These are phyloP conservation scores for Hydraecia micacea DNA, from an alignment of 2,888 invertebrate genomes.

Conservation along the genomic window DNA sequence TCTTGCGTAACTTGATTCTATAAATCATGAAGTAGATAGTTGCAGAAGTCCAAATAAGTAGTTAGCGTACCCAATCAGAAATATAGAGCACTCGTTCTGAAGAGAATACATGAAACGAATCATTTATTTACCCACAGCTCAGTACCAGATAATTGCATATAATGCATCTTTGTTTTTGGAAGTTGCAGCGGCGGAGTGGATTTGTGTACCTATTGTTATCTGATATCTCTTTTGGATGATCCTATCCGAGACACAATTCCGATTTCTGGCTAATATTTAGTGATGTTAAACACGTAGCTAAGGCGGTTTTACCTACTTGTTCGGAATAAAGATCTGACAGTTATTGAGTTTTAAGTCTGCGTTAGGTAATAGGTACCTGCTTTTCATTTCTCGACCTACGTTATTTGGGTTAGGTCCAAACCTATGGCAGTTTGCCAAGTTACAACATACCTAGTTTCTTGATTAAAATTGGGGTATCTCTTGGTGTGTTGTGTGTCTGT, in stretches of 20 bases:
- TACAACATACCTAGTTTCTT: background rate
- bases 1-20: conserved; percentile 60
- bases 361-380: conserved; percentile 40
- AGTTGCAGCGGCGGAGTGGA: background rate
- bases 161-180: background rate
- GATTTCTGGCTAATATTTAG: conserved; percentile 2
- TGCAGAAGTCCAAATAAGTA: conserved; percentile 37
- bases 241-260: conserved; percentile 22
- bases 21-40: background rate
- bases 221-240: background rate
- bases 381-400: conserved; percentile 40
- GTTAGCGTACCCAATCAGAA: background rate
- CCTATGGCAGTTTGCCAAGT: conserved; percentile 8
- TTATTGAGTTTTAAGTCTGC: conserved; percentile 29
- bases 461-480: too few species aligned
- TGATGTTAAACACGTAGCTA: conserved; percentile 46
- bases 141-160: background rate
- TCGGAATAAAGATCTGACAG: conserved; percentile 33
- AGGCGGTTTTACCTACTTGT: conserved; percentile 46
- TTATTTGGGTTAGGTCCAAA: conserved; percentile 21
- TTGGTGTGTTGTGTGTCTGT: too few species aligned
- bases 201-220: conserved; percentile 23
- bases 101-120: background rate
- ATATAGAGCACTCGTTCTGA: background rate
- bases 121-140: background rate